These are phyloP conservation scores for Parapristionchus giblindavisi DNA, from an alignment of 2,888 invertebrate genomes.

Conservation along the genomic window DNA sequence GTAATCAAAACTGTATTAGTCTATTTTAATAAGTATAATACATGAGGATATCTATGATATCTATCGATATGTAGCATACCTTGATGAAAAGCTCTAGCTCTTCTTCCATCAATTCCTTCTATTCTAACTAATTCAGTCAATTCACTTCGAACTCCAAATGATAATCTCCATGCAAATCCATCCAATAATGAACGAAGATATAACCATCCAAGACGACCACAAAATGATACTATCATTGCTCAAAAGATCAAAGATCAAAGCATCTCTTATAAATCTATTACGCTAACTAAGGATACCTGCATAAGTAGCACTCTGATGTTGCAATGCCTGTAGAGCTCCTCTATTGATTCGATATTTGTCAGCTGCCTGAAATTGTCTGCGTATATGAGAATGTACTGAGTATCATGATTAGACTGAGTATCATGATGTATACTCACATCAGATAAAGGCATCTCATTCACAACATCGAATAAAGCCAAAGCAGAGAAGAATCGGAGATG, in stretches of 20 bases:
- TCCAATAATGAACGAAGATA: conserved; percentile 87
- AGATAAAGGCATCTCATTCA: conserved; percentile 85
- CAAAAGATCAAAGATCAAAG: conserved; percentile 41
- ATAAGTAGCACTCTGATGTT: conserved; percentile 92
- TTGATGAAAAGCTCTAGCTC: conserved; percentile 40
- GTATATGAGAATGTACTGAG: neutral
- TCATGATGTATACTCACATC: conserved; percentile 71
- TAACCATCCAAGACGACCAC: conserved; percentile 89
- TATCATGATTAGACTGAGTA: neutral
- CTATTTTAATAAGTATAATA: too few relatives aligned
- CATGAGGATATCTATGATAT: too few relatives aligned
- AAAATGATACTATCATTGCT: conserved; percentile 97
- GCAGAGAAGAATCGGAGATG: conserved; percentile 76
- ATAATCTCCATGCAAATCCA: conserved; percentile 91
- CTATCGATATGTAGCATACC: too few relatives aligned
- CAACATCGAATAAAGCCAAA: conserved; percentile 88
- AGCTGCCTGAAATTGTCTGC: conserved; percentile 71
- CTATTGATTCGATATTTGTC: conserved; percentile 85
- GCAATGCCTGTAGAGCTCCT: conserved; percentile 90
- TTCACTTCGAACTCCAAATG: conserved; percentile 86
- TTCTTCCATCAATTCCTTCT: conserved; percentile 61
- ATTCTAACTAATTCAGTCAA: conserved; percentile 88
- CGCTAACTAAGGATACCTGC: conserved; percentile 76
- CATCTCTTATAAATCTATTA: neutral
- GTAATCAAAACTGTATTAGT: too few relatives aligned